Base-by-base conservation (phyloP, 1,140 invertebrate species). In the Reticulitermes speratus region DNA sequence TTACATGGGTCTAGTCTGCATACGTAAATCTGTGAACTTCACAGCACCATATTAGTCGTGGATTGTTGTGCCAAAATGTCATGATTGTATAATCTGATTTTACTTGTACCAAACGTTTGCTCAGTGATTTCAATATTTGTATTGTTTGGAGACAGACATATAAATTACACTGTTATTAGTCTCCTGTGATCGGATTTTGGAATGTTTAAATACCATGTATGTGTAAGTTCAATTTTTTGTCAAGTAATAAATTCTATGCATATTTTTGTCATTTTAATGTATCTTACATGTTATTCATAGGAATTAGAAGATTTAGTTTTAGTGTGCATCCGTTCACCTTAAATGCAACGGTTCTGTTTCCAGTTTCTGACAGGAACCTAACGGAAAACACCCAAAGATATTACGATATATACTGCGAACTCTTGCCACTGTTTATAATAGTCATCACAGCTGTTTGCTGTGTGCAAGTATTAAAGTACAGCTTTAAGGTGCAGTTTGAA, bases 11-110 rank as follows among this genome's bases (percentile, higher is more conserved):
- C 65, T 30, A 75, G 25, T 75, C 65, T 75, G 65, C 0, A 30
- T 75, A 16, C n/a, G 1, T 55, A 55, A 55, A 55, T 19, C 52
- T 55, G n/a, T 25, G 6, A 75, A 30, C n/a, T n/a, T 75, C 25
- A 75, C n/a, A 12, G 65, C n/a, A 30, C n/a, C 65, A 30, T 11
- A 9, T 75, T 30, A 14, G 12, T 75, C 30, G 65, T 75, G 65
- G n/a, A n/a, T 75, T 25, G 65, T 75, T 75, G 65, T 75, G 65
- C 65, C 65, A 75, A 75, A 65, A 30, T 75, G 65, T 75, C n/a
- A 30, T 30, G 25, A 30, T 30, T 75, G n/a, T 75, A n/a, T 55
- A 55, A 55, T 55, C 0, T 75, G 1, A 8, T 30, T 30, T 75
- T 25, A n/a, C 21, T 25, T 30, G 65, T 75, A 75, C 65, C 65